A percentile compares a stretch with the other conserved stretches of the same genome.
These are phyloP conservation scores for Pyrgilauda ruficollis DNA, from an alignment of 2,113 vertebrate genomes.

Conservation along the genomic window DNA sequence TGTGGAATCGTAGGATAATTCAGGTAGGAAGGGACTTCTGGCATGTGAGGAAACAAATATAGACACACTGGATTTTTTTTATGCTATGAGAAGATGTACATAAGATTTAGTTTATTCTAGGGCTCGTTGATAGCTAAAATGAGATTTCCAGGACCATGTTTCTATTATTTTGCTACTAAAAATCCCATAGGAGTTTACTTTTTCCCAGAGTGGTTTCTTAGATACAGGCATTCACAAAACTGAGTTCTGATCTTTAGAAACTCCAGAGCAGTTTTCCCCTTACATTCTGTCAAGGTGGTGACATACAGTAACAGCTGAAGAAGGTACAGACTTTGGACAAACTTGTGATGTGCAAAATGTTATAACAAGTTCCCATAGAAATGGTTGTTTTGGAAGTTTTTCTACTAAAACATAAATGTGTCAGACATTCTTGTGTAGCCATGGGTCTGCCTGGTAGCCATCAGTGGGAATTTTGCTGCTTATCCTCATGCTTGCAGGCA, in stretches of 20 bases:
- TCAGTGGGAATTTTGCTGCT: not conserved
- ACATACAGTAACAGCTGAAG: not conserved
- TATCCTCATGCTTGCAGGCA: not conserved
- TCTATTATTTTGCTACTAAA: not conserved
- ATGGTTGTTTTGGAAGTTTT: not conserved
- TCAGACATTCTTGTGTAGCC: not conserved
- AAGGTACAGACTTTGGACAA: not conserved
- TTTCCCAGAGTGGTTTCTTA: not conserved
- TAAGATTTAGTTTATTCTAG: not conserved
- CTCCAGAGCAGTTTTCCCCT: not conserved
- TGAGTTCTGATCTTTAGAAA: not conserved
- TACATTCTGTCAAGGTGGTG: not conserved
- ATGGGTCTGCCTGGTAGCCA: not conserved
- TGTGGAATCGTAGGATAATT: not conserved
- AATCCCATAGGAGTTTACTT: not conserved
- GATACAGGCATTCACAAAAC: not conserved
- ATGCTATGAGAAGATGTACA: not conserved
- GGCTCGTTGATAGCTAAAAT: not conserved
- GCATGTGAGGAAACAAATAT: not conserved
- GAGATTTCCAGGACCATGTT: not conserved
- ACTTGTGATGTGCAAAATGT: not conserved
- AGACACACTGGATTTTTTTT: not conserved
- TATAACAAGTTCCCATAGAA: not conserved
- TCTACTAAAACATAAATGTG: fast-evolving
- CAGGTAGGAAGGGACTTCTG: not conserved